A percentile compares a stretch with the other conserved stretches of the same genome.
Evolutionary conservation across 2,888 invertebrate species (phyloP).

Genomic region (Agriopis marginaria): DNA sequence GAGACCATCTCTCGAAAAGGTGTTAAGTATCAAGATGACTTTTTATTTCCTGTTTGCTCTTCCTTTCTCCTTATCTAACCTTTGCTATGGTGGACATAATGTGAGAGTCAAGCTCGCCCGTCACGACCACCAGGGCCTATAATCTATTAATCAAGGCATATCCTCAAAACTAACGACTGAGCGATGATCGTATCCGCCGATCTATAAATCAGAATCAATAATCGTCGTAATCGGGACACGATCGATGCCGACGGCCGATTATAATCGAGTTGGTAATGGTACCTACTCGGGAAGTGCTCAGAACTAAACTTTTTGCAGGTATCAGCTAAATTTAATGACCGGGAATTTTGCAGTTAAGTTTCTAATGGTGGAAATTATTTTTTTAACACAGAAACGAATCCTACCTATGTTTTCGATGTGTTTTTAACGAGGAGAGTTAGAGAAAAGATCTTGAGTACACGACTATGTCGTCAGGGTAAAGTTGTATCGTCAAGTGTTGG

Average conservation of each 20-base stretch:
- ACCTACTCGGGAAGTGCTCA: conserved; percentile 46
- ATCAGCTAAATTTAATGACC: conserved; percentile 39
- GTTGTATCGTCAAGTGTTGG: too few species aligned
- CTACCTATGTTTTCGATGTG: too few species aligned
- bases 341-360: conserved; percentile 3
- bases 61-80: neutral
- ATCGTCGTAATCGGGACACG: conserved; percentile 71
- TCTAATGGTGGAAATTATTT: neutral
- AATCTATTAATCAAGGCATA: conserved; percentile 42
- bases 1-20: too few species aligned
- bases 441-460: too few species aligned
- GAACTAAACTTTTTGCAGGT: conserved; percentile 42
- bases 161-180: conserved; percentile 44
- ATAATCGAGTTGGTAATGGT: conserved; percentile 47
- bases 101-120: neutral
- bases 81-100: neutral
- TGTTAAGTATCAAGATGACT: too few species aligned
- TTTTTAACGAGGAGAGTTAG: too few species aligned
- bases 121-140: conserved; percentile 2
- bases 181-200: conserved; percentile 52
- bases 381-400: too few species aligned
- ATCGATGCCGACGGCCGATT: conserved; percentile 68
- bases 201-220: conserved; percentile 67
- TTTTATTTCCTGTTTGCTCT: neutral
- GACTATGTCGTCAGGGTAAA: too few species aligned